Base-by-base conservation (phyloP, 2,888 invertebrate species). In the Drosophila algonquin region DNA sequence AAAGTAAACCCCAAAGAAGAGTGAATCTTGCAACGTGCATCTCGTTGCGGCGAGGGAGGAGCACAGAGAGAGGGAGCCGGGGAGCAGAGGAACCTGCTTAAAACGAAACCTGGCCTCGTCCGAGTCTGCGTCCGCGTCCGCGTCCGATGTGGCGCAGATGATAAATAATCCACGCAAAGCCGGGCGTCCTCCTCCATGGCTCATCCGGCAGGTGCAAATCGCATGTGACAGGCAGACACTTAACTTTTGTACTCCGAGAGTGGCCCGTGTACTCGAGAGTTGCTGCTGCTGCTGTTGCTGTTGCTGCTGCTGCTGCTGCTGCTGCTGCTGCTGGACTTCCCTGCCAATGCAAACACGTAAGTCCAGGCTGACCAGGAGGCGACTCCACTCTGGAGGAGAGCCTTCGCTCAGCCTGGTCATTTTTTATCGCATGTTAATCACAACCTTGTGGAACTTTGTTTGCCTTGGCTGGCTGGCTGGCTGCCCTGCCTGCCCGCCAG, bases 171-270 rank as follows among this genome's bases (percentile, higher is more conserved):
- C 89, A 89, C 89, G 85, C 89, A 85, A 89, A 84, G 76, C 69
- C 48, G 55, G 58, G 61, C 65, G 65, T 46, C 32, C 45, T 45
- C 45, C 67, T 55, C 81, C 76, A 85, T 81, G 87, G 80, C 86
- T 89, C 89, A 90, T 89, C 90, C 89, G 89, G 89, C 89, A 89
- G 89, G 89, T 89, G 89, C 90, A 89, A 89, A 90, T 87, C 86
- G 87, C 87, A 81, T 89, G 87, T 81, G 88, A 87, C 87, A 87
- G 86, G 75, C 90, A 88, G 86, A 83, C 87, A 89, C 87, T 88
- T 84, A 87, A 84, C 89, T 85, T 77, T 88, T 88, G 78, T 79
- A 68, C 75, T 59, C 86, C 75, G 70, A 59, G 67, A 86, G 75
- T 73, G 79, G 79, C 77, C 62, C 55, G 56, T 68, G 75, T 79